phyloP scores from a whole-genome alignment of 2,888 invertebrate species.

The Nasonia oneida region DNA sequence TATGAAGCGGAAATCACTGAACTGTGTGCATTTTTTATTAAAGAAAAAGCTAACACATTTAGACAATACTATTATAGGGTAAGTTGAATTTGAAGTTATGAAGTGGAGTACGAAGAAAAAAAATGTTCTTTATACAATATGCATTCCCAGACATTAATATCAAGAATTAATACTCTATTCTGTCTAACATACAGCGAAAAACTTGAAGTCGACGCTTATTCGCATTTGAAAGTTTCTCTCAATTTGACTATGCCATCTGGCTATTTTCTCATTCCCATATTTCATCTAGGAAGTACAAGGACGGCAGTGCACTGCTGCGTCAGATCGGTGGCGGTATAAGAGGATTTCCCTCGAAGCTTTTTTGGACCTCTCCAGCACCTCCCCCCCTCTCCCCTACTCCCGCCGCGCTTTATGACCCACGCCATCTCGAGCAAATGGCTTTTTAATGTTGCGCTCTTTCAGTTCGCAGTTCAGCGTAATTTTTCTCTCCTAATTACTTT shows the following conservation, averaged over 20 bases:
- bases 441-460: slow-evolving; percentile 53
- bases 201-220: neutral
- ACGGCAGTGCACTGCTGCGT: neutral
- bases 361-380: neutral
- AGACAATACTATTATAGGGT: too few relatives aligned
- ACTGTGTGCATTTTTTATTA: too few relatives aligned
- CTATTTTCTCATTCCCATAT: slow-evolving; percentile 45
- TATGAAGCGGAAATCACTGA: too few relatives aligned
- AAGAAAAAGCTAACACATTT: too few relatives aligned
- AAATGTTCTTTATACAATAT: too few relatives aligned
- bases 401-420: slow-evolving; percentile 8
- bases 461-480: slow-evolving; percentile 27
- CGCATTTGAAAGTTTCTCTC: slow-evolving; percentile 13
- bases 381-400: neutral
- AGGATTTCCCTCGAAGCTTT: slow-evolving; percentile 11
- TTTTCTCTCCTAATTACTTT: slow-evolving; percentile 59
- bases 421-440: slow-evolving; percentile 51
- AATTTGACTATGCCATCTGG: slow-evolving; percentile 20
- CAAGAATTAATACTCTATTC: neutral
- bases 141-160: neutral
- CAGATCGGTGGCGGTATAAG: slow-evolving; percentile 11
- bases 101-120: too few relatives aligned
- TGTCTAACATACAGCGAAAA: neutral
- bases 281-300: neutral
- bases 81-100: too few relatives aligned